Evolutionary conservation across 2,888 invertebrate species (phyloP).

Genomic region (Epiblema foenella): DNA sequence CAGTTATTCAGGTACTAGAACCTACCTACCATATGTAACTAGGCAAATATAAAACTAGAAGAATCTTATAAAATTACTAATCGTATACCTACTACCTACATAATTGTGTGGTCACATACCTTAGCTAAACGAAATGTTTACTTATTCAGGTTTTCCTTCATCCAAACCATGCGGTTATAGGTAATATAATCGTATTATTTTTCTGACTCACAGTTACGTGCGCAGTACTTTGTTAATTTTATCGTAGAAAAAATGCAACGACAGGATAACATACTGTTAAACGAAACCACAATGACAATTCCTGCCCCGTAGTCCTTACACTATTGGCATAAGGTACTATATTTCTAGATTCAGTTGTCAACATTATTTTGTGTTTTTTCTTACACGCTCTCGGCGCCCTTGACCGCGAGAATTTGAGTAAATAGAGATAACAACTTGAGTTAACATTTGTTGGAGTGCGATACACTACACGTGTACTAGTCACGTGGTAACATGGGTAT

Average conservation of each 20-base stretch:
- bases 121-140: not conserved
- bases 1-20: not conserved
- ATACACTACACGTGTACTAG: not conserved
- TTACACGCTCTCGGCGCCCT: conserved; percentile 3
- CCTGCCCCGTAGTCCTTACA: not conserved
- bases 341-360: not conserved
- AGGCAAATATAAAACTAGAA: no score
- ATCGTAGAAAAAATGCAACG: conserved; percentile 24
- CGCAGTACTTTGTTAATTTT: conserved; percentile 5
- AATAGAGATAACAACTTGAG: conserved; percentile 25
- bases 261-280: not conserved
- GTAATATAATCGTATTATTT: not conserved
- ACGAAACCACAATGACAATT: conserved; percentile 9
- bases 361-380: not conserved
- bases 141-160: no score
- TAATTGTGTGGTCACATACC: no score
- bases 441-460: not conserved
- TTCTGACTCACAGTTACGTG: conserved; percentile 10
- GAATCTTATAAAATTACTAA: no score
- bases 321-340: not conserved
- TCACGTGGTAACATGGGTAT: not conserved
- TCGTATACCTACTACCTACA: no score
- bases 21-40: no score
- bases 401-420: conserved; percentile 35
- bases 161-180: conserved; percentile 2